phyloP scores from a whole-genome alignment of 1,140 invertebrate species.

The Caenorhabditis latens region DNA sequence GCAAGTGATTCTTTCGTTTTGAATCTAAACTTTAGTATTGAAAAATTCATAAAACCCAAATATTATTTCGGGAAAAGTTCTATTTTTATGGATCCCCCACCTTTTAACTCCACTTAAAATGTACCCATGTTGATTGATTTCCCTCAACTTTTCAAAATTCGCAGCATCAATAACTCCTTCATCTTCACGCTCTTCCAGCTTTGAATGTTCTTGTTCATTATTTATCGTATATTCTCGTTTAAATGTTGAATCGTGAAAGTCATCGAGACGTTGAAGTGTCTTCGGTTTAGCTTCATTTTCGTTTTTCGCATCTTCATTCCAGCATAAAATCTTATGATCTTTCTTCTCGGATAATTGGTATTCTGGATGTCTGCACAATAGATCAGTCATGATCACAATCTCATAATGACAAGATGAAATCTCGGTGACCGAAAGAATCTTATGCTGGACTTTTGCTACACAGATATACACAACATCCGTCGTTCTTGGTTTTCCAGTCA shows the following conservation, averaged over 20 bases:
- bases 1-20: constrained; percentile 5
- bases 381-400: constrained; percentile 87
- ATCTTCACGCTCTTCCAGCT: neutral
- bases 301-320: constrained; percentile 16
- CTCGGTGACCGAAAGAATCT: constrained; percentile 94
- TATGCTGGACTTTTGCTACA: constrained; percentile 81
- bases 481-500: constrained; percentile 86
- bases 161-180: constrained; percentile 1
- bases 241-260: constrained; percentile 11
- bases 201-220: neutral
- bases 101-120: constrained; percentile 2
- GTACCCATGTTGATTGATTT: neutral
- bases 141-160: neutral
- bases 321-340: constrained; percentile 25
- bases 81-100: neutral
- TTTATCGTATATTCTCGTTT: constrained; percentile 16
- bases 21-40: neutral
- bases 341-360: constrained; percentile 80
- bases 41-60: no score
- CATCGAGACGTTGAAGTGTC: constrained; percentile 43
- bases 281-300: constrained; percentile 50
- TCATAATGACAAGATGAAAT: constrained; percentile 94
- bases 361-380: constrained; percentile 88
- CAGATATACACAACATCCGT: constrained; percentile 82
- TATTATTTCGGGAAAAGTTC: no score